Evolutionary conservation across 1,140 invertebrate species (phyloP).

Genomic region (Drosophila lacteicornis): DNA sequence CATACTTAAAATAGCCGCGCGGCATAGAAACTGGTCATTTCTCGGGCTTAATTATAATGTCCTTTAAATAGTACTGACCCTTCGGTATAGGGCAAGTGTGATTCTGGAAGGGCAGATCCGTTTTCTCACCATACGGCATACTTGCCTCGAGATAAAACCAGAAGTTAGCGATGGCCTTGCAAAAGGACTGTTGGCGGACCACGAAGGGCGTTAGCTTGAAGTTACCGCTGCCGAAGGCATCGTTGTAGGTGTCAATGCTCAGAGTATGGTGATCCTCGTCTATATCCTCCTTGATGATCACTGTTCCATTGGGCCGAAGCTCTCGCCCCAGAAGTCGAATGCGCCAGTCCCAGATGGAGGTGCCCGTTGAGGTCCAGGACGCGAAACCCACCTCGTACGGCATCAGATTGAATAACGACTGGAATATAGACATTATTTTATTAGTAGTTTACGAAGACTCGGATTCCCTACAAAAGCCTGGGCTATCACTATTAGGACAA

Average conservation of each 20-base stretch:
- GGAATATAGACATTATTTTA: not conserved
- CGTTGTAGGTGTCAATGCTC: not conserved
- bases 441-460: no score
- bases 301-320: not conserved
- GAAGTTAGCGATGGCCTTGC: not conserved
- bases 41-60: not conserved
- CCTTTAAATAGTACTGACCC: not conserved
- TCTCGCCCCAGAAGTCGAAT: not conserved
- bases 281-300: not conserved
- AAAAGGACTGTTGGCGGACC: not conserved
- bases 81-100: not conserved
- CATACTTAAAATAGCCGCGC: slow-evolving; percentile 1
- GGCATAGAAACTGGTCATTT: not conserved
- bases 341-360: not conserved
- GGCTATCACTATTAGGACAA: not conserved
- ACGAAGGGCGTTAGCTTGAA: not conserved
- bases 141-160: not conserved
- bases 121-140: not conserved
- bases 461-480: not conserved
- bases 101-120: not conserved
- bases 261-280: not conserved
- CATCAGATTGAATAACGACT: not conserved
- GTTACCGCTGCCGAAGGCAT: not conserved
- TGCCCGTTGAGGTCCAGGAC: not conserved
- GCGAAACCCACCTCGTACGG: not conserved